Evolutionary conservation across 2,888 invertebrate genomes (phyloP).

Genomic region (Drosophila borealis): DNA sequence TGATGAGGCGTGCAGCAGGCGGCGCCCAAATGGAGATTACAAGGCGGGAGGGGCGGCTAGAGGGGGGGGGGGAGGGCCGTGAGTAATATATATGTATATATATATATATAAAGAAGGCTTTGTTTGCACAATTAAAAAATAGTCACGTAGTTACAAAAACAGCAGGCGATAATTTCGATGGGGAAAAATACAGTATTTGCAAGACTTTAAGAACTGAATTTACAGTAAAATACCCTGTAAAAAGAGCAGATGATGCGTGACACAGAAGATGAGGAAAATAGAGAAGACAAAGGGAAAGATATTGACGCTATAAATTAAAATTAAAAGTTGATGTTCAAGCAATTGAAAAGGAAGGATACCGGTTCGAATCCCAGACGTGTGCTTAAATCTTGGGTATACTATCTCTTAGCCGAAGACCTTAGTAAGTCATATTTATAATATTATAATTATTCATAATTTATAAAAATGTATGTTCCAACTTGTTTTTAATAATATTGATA

Average conservation of each 20-base stretch:
- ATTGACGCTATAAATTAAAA: too few relatives aligned
- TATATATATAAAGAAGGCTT: neutral
- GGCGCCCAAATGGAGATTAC: constrained; percentile 67
- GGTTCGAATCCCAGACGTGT: too few relatives aligned
- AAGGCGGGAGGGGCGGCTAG: constrained; percentile 9
- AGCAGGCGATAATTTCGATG: constrained; percentile 35
- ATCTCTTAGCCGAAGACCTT: too few relatives aligned
- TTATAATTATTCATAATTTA: too few relatives aligned
- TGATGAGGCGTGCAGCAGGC: constrained; percentile 24
- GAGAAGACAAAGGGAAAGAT: too few relatives aligned
- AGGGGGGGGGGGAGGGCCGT: neutral
- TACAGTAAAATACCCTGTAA: constrained; percentile 16
- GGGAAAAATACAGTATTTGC: constrained; percentile 19
- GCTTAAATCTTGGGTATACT: too few relatives aligned
- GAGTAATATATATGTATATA: constrained; percentile 1
- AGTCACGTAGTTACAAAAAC: constrained; percentile 59
- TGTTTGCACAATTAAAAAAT: constrained; percentile 54
- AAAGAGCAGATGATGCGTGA: neutral
- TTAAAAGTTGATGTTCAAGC: too few relatives aligned
- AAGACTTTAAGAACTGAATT: constrained; percentile 16
- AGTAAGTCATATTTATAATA: too few relatives aligned
- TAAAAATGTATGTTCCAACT: too few relatives aligned
- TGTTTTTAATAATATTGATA: too few relatives aligned
- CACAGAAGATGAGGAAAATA: too few relatives aligned
- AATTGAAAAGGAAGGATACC: too few relatives aligned